A percentile compares a stretch with the other conserved stretches of the same genome.
These are phyloP conservation scores for Acanthacorydalis orientalis DNA, from an alignment of 2,888 invertebrate genomes.

Conservation along the genomic window DNA sequence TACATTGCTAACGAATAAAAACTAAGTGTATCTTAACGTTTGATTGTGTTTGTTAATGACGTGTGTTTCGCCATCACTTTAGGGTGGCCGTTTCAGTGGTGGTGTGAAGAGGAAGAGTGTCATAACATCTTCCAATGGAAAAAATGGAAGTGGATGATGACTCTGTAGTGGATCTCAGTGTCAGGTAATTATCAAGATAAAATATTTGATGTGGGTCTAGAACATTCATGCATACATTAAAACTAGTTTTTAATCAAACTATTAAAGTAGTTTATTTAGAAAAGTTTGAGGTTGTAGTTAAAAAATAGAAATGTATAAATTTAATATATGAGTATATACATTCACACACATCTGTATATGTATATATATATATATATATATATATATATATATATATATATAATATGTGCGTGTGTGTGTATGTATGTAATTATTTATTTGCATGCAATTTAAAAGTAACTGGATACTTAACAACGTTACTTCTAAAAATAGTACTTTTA, in stretches of 20 bases:
- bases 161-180: conserved; percentile 75
- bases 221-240: too few relatives aligned
- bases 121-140: conserved; percentile 24
- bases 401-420: too few relatives aligned
- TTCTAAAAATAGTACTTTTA: too few relatives aligned
- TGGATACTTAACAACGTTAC: too few relatives aligned
- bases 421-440: too few relatives aligned
- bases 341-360: neutral
- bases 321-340: neutral
- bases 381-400: neutral
- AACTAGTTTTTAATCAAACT: too few relatives aligned
- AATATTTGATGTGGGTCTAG: too few relatives aligned
- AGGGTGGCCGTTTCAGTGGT: neutral
- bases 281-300: neutral
- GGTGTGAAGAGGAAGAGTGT: neutral
- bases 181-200: conserved; percentile 39
- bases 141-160: conserved; percentile 75
- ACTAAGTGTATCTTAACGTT: too few relatives aligned
- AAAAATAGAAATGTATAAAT: neutral
- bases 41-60: too few relatives aligned
- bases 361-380: neutral
- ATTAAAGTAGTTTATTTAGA: too few relatives aligned
- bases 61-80: neutral
- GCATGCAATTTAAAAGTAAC: too few relatives aligned
- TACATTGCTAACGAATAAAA: too few relatives aligned